These are phyloP conservation scores for Bubo blakistoni DNA, from an alignment of 2,113 vertebrate species.

Conservation along the genomic window DNA sequence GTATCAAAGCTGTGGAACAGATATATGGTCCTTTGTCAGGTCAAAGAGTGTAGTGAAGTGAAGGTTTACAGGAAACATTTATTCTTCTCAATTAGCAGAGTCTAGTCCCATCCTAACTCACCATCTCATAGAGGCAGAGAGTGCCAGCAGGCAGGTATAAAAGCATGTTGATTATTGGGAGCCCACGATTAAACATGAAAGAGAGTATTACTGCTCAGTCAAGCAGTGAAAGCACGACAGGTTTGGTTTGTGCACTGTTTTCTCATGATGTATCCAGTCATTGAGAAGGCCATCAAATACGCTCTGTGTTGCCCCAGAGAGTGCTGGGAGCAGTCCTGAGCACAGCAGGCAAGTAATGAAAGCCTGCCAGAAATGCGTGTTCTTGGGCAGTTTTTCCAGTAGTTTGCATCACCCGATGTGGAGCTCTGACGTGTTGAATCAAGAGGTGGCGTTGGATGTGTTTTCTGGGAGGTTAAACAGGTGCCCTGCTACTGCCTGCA, in stretches of 20 bases:
- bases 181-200: background rate
- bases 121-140: background rate
- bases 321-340: background rate
- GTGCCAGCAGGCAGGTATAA: background rate
- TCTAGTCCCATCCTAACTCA: background rate
- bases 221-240: background rate
- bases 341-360: background rate
- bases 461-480: background rate
- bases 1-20: background rate
- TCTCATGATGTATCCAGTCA: background rate
- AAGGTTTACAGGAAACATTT: background rate
- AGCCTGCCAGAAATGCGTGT: background rate
- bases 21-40: background rate
- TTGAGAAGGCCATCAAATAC: background rate
- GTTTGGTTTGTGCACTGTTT: background rate
- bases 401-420: background rate
- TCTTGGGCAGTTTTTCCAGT: background rate
- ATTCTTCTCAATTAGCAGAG: background rate
- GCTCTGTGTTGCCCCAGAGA: background rate
- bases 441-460: accelerated
- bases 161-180: background rate
- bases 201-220: background rate
- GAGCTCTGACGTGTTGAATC: background rate
- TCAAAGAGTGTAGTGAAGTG: background rate
- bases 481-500: background rate